Base-by-base conservation (phyloP, 2,888 invertebrate genomes). In the Ormyrus pomaceus region DNA sequence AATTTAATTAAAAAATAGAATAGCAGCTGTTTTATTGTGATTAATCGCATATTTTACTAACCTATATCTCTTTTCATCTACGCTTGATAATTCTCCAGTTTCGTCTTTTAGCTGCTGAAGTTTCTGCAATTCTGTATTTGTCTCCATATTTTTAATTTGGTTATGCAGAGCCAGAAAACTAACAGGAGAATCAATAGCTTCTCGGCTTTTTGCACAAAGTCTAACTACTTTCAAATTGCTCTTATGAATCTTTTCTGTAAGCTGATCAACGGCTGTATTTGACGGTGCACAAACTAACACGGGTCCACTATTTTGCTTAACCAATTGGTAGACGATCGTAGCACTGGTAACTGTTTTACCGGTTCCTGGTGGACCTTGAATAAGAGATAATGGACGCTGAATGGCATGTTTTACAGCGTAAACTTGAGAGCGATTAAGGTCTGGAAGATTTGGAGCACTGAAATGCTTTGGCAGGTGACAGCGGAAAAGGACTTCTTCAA, bases 341-440 rank as follows among this genome's bases (percentile, higher is more conserved):
- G 99, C 99, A 0, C 99, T 99, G 0, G 99, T 99, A 0, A 99
- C 99, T 0, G 99, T 99, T 92, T 99, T 99, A 6, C 99, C 99
- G 0, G 99, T 99, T 69, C 98, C 98, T 0, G 99, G 98, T 0
- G 97, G 97, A 0, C 98, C 99, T 92, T 99, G 99, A 88, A 99
- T 99, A 53, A 99, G 92, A 48, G 98, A 98, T 34, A 99, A 92
- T 0, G 99, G 99, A 6, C 98, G 94, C 89, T 99, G 99, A 3
- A 99, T 93, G 0, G 99, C 99, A 88, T 99, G 99, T 89, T 99
- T 99, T 0, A 99, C 99, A 0, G 99, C 99, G 89, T 98, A 99
- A 2, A 99, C 98, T 92, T 99, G 99, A 3, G 81, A 99, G 82
- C 99, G 95, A 92, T 99, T 99, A 73, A 99, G 93, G 88, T 99